These are phyloP conservation scores for Ophioninae sp. DNA, from an alignment of 2,888 invertebrate genomes.

Conservation along the genomic window DNA sequence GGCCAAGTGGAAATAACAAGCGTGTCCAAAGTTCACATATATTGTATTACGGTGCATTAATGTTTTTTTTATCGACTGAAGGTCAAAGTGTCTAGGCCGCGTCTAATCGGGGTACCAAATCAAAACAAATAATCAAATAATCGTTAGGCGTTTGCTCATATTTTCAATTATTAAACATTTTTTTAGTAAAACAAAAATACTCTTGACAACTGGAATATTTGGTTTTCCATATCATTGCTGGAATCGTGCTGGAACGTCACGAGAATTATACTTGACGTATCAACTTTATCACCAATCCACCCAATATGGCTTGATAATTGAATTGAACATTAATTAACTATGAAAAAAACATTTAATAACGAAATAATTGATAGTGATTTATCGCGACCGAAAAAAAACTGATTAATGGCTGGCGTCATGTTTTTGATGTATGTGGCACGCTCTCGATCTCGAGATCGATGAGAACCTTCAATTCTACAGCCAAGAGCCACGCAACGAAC, in stretches of 20 bases:
- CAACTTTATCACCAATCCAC: neutral
- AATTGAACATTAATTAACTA: conserved; percentile 3
- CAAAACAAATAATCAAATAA: conserved; percentile 14
- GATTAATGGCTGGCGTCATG: conserved; percentile 17
- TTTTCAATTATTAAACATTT: neutral
- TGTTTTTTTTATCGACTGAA: conserved; percentile 21
- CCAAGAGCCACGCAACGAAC: neutral
- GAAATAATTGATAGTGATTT: conserved; percentile 23
- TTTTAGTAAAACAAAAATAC: neutral
- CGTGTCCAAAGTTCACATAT: conserved; percentile 44
- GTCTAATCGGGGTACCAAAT: neutral
- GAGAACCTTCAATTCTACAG: neutral
- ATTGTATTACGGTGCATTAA: conserved; percentile 11
- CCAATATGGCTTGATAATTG: neutral
- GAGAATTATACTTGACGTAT: neutral
- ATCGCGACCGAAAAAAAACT: conserved; percentile 14
- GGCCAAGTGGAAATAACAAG: neutral
- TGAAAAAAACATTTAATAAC: conserved; percentile 20
- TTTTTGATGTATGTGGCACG: neutral
- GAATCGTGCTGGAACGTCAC: too few relatives aligned
- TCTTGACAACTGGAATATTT: neutral
- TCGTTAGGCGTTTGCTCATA: neutral
- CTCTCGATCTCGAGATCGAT: neutral
- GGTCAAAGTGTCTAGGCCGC: conserved; percentile 6
- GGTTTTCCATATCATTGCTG: too few relatives aligned